A percentile compares a stretch with the other conserved stretches of the same genome.
phyloP scores from a whole-genome alignment of 2,113 vertebrate genomes.

The Trogon surrucura region DNA sequence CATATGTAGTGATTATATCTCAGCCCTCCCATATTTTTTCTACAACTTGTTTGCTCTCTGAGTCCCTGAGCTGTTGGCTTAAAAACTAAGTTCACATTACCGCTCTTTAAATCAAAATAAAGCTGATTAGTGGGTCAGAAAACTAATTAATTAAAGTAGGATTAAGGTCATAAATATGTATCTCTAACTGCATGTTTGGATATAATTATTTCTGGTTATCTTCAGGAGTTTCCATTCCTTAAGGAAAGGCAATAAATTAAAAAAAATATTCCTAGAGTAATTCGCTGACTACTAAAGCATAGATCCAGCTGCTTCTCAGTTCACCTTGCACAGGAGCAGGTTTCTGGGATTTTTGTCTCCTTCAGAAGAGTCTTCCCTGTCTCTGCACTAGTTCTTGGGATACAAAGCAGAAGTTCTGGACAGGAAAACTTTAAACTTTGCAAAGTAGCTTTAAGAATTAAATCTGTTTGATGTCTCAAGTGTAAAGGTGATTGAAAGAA shows the following conservation, averaged over 20 bases:
- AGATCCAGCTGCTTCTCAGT: neutral
- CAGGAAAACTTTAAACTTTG: neutral
- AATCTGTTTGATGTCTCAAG: neutral
- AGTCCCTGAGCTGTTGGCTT: neutral
- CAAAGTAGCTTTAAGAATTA: neutral
- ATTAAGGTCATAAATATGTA: neutral
- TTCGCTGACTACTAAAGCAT: neutral
- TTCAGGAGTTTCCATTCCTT: neutral
- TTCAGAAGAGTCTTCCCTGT: neutral
- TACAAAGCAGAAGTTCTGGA: neutral
- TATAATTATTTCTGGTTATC: neutral
- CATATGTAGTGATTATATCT: neutral
- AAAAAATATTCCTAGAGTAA: neutral
- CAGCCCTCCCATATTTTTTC: neutral
- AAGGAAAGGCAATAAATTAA: neutral
- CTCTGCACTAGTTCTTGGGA: neutral
- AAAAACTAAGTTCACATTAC: neutral
- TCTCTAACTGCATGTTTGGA: neutral
- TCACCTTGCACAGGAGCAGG: neutral
- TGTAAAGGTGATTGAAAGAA: neutral
- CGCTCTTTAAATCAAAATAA: neutral
- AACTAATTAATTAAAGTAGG: conserved; percentile 5
- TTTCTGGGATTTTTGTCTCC: neutral
- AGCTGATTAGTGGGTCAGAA: neutral
- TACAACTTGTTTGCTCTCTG: neutral